phyloP scores from a whole-genome alignment of 2,888 invertebrate genomes.

The Ophioninae sp. region DNA sequence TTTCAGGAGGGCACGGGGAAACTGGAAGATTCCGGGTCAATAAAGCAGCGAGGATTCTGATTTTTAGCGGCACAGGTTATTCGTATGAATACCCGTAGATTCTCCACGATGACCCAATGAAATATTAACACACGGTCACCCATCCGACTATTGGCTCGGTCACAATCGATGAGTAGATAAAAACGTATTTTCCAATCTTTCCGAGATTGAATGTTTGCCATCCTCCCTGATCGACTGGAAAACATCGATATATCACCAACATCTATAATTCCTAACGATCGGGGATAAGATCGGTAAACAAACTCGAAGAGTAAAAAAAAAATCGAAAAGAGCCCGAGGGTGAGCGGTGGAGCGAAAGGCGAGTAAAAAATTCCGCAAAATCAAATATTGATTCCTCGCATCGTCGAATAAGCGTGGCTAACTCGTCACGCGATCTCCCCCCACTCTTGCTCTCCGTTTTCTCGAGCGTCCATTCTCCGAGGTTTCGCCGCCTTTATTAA shows the following conservation, averaged over 20 bases:
- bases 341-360: slow-evolving; percentile 49
- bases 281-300: neutral
- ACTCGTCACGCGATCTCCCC: slow-evolving; percentile 65
- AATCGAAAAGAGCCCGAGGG: slow-evolving; percentile 36
- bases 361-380: slow-evolving; percentile 71
- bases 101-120: no score
- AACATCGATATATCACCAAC: neutral
- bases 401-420: slow-evolving; percentile 61
- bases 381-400: slow-evolving; percentile 77
- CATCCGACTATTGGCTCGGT: neutral
- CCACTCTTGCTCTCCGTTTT: slow-evolving; percentile 1
- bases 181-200: neutral
- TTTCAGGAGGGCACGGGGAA: neutral
- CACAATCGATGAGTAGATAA: neutral
- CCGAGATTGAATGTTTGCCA: neutral
- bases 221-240: neutral
- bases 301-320: slow-evolving; percentile 13
- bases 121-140: neutral
- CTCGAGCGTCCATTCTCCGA: slow-evolving; percentile 33
- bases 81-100: no score
- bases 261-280: slow-evolving; percentile 63
- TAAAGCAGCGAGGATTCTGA: neutral
- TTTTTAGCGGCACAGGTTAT: no score
- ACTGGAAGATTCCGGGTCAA: neutral
- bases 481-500: slow-evolving; percentile 77